These are phyloP conservation scores for Dastarcus helophoroides DNA, from an alignment of 2,888 invertebrate genomes.

Conservation along the genomic window DNA sequence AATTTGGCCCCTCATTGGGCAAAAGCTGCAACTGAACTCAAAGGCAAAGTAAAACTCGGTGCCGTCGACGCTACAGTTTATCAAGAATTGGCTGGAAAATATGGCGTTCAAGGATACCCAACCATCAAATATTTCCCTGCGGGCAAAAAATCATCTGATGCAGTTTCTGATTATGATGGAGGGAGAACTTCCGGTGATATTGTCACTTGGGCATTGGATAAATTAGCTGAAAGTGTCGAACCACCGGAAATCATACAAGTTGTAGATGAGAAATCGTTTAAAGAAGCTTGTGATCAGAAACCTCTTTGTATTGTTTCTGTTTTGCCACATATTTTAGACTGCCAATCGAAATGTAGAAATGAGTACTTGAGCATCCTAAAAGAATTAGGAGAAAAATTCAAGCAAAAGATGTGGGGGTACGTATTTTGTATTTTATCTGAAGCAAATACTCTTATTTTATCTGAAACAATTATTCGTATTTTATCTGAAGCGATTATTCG, in stretches of 20 bases:
- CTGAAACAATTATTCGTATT: too few species aligned
- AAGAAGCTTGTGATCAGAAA: constrained; percentile 69
- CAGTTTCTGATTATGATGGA: constrained; percentile 79
- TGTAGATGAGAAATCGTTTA: constrained; percentile 48
- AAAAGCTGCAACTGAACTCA: constrained; percentile 84
- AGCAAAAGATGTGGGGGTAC: constrained; percentile 83
- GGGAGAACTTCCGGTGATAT: constrained; percentile 86
- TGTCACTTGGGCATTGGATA: constrained; percentile 79
- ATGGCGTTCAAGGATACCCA: constrained; percentile 87
- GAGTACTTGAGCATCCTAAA: constrained; percentile 66
- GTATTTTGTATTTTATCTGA: too few species aligned
- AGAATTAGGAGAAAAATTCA: constrained; percentile 77
- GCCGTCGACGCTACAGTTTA: constrained; percentile 94
- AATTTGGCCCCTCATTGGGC: constrained; percentile 95
- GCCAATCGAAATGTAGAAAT: constrained; percentile 84
- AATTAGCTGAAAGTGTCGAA: constrained; percentile 74
- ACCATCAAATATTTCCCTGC: constrained; percentile 88
- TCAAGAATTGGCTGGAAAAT: constrained; percentile 67
- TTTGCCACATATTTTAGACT: constrained; percentile 92
- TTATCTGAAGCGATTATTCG: too few species aligned
- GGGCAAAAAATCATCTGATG: constrained; percentile 57
- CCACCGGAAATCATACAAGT: constrained; percentile 71
- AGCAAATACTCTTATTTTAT: too few species aligned
- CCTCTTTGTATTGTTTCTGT: constrained; percentile 87
- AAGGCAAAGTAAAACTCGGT: constrained; percentile 93